Conservation (phyloP, 2,888 invertebrate genomes). For the Papilio demoleus region DNA sequence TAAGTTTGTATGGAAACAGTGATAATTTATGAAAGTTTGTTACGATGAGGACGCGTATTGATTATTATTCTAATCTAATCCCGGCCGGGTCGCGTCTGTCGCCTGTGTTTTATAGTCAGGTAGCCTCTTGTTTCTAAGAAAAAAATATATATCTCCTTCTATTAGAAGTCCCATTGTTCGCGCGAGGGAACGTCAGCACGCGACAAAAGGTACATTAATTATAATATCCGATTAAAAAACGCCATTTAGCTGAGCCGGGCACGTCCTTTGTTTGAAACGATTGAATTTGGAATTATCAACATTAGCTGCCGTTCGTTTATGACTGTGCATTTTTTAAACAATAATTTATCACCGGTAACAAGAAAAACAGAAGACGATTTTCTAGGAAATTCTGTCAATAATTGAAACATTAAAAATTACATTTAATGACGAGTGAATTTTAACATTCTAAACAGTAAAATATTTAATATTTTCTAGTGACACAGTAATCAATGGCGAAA, state of each 20-base stretch:
- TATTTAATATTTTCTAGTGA: neutral
- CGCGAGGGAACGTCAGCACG: conserved; percentile 82
- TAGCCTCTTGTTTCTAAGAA: conserved; percentile 79
- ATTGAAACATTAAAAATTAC: neutral
- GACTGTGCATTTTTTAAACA: conserved; percentile 52
- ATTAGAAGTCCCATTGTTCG: conserved; percentile 82
- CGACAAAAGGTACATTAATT: conserved; percentile 84
- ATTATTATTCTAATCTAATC: conserved; percentile 80
- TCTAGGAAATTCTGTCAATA: no score
- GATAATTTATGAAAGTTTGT: conserved; percentile 32
- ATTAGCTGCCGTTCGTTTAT: conserved; percentile 70
- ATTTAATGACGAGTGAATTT: neutral
- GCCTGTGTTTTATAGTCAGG: conserved; percentile 81
- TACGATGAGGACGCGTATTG: conserved; percentile 57
- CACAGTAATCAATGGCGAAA: neutral
- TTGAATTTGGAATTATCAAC: conserved; percentile 80
- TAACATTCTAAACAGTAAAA: neutral
- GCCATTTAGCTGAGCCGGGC: conserved; percentile 80
- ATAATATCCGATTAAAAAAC: conserved; percentile 85
- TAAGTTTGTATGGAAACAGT: neutral
- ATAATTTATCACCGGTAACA: conserved; percentile 61
- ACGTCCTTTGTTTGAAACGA: conserved; percentile 81
- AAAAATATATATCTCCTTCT: conserved; percentile 82
- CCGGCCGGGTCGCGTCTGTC: conserved; percentile 68
- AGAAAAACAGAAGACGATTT: conserved; percentile 15